Evolutionary conservation across 2,888 invertebrate species (phyloP), one percentile per base, ranked within the genome.

Genomic region (Piscicola geometra): DNA sequence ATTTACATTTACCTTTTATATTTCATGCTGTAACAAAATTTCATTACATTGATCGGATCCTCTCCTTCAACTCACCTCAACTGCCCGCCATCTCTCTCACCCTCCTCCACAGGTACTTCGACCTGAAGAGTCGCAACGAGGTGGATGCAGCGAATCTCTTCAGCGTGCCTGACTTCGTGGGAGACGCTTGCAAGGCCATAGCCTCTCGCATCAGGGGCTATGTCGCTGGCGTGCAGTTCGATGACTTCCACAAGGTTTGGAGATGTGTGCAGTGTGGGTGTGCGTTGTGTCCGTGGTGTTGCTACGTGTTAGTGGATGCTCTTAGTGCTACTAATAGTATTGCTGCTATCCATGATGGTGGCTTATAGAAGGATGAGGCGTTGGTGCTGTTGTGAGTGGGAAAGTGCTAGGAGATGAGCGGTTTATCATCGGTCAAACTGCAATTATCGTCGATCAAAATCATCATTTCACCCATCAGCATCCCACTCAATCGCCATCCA

Each of bases 151-250:
- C 85, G 21, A 86, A 85, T 79, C 78, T 87, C n/a, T 87, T 87
- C 82, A 86, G 85, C 80, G 87, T 87, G 3, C 87, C 87, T 9
- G 87, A 87, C 80, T 87, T 87, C 81, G 84, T 87, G n/a, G 87
- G 87, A 25, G 87, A 88, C 80, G 83, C 86, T 25, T 87, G 87
- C 80, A 87, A 87, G 80, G 87, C 87, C 32, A 85, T 87, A 60
- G 87, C 87, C 1, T 87, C 87, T 12, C 80, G 87, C 18, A 83
- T 87, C 32, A 81, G 87, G 80, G 87, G 87, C 21, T 85, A 86
- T 41, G 87, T 87, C 0, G 87, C 87, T 28, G 82, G 84, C 74
- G 86, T 86, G 1, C 84, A 84, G 77, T 87, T 87, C 81, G 87
- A 87, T 81, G 86, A 87, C 78, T 87, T 87, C 81, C 87, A 87